Evolutionary conservation across 2,888 invertebrate genomes (phyloP).

Genomic region (Pasiphila rectangulata): DNA sequence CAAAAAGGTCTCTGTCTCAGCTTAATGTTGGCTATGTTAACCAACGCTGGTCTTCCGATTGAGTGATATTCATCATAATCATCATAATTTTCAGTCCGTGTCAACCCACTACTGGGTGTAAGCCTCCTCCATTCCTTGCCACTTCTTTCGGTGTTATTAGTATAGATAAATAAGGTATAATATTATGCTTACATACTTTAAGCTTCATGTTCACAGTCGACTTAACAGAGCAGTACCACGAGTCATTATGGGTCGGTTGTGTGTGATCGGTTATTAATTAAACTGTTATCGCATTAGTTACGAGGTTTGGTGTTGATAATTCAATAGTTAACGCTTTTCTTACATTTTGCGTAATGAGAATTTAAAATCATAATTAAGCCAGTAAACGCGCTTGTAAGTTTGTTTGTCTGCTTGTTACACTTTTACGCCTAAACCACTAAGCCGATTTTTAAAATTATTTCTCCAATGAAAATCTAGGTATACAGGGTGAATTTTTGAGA

Average conservation of each 20-base stretch:
- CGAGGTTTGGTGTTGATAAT: conserved; percentile 39
- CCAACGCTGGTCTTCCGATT: too few species aligned
- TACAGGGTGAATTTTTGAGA: too few species aligned
- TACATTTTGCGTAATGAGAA: conserved; percentile 5
- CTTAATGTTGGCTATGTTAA: too few species aligned
- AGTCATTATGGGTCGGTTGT: conserved; percentile 38
- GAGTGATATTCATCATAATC: too few species aligned
- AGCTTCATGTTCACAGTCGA: conserved; percentile 42
- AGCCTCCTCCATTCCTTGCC: too few species aligned
- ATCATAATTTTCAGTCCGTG: too few species aligned
- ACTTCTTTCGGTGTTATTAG: too few species aligned
- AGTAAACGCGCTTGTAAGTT: background rate
- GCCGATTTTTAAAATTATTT: too few species aligned
- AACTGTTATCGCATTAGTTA: conserved; percentile 52
- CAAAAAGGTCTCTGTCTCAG: too few species aligned
- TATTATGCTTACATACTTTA: conserved; percentile 41
- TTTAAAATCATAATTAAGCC: background rate
- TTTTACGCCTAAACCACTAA: background rate
- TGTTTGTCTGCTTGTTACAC: background rate
- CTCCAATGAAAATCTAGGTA: too few species aligned
- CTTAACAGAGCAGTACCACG: conserved; percentile 30
- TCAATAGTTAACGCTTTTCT: conserved; percentile 30
- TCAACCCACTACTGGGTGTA: too few species aligned
- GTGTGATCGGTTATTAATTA: conserved; percentile 50
- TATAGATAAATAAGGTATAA: background rate